phyloP scores from a whole-genome alignment of 1,140 invertebrate genomes.

The Colletes latitarsis region DNA sequence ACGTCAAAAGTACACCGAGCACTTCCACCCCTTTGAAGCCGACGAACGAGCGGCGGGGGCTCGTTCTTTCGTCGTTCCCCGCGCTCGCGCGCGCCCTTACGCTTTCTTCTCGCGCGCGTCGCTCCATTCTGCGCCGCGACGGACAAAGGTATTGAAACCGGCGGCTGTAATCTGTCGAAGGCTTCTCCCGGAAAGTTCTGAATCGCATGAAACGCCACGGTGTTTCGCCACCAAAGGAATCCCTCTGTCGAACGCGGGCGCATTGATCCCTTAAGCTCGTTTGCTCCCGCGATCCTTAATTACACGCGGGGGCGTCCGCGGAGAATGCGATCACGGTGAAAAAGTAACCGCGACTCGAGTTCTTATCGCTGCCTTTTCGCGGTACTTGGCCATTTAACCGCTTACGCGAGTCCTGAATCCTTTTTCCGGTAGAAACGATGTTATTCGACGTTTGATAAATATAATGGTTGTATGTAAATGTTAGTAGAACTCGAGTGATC shows the following conservation, averaged over 20 bases:
- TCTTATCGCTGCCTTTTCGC: no score
- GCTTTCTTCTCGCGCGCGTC: neutral
- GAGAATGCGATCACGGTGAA: no score
- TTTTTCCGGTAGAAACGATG: no score
- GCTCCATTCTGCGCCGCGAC: conserved; percentile 9
- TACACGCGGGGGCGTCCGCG: neutral
- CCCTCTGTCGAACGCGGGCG: neutral
- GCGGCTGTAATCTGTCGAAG: neutral
- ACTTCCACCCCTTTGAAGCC: conserved; percentile 42
- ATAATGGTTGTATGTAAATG: no score
- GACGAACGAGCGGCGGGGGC: conserved; percentile 6
- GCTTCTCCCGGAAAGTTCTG: conserved; percentile 2
- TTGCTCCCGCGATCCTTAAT: neutral
- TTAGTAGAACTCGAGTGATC: no score
- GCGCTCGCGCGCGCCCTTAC: conserved; percentile 2
- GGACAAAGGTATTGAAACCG: conserved; percentile 23
- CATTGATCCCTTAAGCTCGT: conserved; percentile 7
- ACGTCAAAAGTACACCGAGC: conserved; percentile 50
- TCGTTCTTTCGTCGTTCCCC: conserved; percentile 2
- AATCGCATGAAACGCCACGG: neutral
- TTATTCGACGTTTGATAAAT: no score
- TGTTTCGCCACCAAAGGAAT: neutral
- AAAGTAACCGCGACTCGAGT: no score
- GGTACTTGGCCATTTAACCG: no score
- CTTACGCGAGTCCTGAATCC: no score